Evolutionary conservation across 2,888 invertebrate genomes (phyloP).

Genomic region (Diloba caeruleocephala): DNA sequence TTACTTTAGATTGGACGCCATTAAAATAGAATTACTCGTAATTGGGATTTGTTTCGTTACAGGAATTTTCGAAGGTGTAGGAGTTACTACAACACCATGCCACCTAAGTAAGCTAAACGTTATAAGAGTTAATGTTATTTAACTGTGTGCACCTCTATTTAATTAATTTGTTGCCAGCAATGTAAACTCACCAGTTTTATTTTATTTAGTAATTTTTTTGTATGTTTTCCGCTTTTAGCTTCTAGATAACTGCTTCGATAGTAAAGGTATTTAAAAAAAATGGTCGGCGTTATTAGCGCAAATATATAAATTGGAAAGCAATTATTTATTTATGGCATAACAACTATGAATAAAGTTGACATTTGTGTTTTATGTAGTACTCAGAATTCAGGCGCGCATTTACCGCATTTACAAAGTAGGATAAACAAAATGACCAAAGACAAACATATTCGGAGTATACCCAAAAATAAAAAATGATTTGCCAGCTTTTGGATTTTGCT

Average conservation of each 20-base stretch:
- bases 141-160: conserved; percentile 33
- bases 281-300: conserved; percentile 5
- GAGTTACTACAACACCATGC: conserved; percentile 77
- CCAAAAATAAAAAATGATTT: conserved; percentile 20
- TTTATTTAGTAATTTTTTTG: conserved; percentile 33
- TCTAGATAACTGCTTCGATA: conserved; percentile 26
- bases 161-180: conserved; percentile 35
- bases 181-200: conserved; percentile 25
- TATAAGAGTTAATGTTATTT: conserved; percentile 44
- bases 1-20: conserved; percentile 41
- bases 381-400: conserved; percentile 1
- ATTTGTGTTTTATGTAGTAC: conserved; percentile 18
- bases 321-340: conserved; percentile 27
- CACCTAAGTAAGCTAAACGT: conserved; percentile 83
- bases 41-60: conserved; percentile 79
- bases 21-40: conserved; percentile 50
- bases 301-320: conserved; percentile 3
- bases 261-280: conserved; percentile 17
- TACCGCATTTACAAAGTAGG: conserved; percentile 2
- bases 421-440: conserved; percentile 20
- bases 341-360: conserved; percentile 16
- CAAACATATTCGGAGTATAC: conserved; percentile 8
- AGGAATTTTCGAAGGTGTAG: conserved; percentile 83
- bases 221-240: conserved; percentile 37
- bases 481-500: conserved; percentile 18